Evolutionary conservation across 2,888 invertebrate genomes (phyloP).

Genomic region (Allolobophora icterica): DNA sequence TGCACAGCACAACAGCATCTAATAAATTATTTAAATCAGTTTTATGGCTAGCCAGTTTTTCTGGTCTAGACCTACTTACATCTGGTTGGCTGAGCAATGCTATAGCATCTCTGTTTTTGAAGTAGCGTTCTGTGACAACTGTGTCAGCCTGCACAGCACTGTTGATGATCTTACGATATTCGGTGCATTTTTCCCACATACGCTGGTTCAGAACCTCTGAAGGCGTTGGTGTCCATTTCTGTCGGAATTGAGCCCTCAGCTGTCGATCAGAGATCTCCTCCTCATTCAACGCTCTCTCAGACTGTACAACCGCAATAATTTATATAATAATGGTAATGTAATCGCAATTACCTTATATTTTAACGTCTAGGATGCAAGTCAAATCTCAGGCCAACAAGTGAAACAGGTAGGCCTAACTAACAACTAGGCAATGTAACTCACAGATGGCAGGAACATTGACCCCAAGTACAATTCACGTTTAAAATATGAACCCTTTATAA

Average conservation of each 20-base stretch:
- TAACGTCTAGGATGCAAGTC: too few species aligned
- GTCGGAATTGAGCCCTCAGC: constrained; percentile 86
- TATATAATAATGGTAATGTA: neutral
- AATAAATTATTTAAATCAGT: too few species aligned
- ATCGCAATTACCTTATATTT: neutral
- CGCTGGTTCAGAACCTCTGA: constrained; percentile 87
- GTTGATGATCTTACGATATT: constrained; percentile 85
- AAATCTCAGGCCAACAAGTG: too few species aligned
- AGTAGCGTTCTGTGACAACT: constrained; percentile 86
- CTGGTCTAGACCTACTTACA: constrained; percentile 52
- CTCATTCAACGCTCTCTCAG: constrained; percentile 77
- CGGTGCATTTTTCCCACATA: constrained; percentile 80
- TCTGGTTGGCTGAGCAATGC: constrained; percentile 79
- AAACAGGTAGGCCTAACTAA: too few species aligned
- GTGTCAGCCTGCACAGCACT: constrained; percentile 83
- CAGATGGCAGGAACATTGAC: too few species aligned
- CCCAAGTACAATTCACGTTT: too few species aligned
- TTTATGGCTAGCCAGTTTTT: too few species aligned
- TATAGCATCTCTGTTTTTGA: constrained; percentile 78
- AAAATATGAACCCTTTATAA: too few species aligned
- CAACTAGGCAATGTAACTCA: too few species aligned
- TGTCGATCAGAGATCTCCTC: constrained; percentile 89
- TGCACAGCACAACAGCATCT: too few species aligned
- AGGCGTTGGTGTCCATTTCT: constrained; percentile 87
- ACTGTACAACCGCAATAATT: too few species aligned